These are phyloP conservation scores for Incurvaria masculella DNA, from an alignment of 2,888 invertebrate species.

Conservation along the genomic window DNA sequence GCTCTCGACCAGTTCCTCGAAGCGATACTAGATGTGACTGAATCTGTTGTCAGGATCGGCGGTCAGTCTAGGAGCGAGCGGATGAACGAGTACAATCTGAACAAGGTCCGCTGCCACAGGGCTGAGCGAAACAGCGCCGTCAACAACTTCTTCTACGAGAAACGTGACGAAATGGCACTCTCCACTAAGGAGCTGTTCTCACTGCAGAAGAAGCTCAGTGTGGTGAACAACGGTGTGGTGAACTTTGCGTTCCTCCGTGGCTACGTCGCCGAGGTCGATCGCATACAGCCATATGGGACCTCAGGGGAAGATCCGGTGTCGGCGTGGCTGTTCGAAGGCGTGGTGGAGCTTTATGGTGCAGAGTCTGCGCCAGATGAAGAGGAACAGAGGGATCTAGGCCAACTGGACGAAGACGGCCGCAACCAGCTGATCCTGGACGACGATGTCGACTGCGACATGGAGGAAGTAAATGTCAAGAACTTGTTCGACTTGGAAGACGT, in stretches of 20 bases:
- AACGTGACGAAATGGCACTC: no score
- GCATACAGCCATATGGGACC: not conserved
- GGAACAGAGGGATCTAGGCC: constrained; percentile 17
- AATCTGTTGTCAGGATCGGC: constrained; percentile 58
- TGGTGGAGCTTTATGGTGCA: constrained; percentile 13
- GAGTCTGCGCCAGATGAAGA: constrained; percentile 3
- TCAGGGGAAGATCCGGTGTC: constrained; percentile 22
- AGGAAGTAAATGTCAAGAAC: no score
- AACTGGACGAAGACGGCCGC: no score
- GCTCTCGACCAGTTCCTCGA: constrained; percentile 83
- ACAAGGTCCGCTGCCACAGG: no score
- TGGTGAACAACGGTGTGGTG: constrained; percentile 1
- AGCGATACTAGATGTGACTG: constrained; percentile 57
- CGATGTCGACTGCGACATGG: no score
- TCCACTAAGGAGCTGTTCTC: not conserved
- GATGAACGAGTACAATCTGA: no score
- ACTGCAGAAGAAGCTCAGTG: not conserved
- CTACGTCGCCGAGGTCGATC: not conserved
- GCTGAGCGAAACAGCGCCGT: no score
- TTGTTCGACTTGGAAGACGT: no score
- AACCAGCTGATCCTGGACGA: no score
- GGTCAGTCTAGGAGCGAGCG: no score
- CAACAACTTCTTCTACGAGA: no score
- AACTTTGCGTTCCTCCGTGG: not conserved
- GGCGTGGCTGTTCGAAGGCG: constrained; percentile 31